Percentiles rank a stretch among this genome's conserved stretches.
These are phyloP conservation scores for Fukomys damarensis DNA, from an alignment of 2,113 vertebrate genomes.

Conservation along the genomic window DNA sequence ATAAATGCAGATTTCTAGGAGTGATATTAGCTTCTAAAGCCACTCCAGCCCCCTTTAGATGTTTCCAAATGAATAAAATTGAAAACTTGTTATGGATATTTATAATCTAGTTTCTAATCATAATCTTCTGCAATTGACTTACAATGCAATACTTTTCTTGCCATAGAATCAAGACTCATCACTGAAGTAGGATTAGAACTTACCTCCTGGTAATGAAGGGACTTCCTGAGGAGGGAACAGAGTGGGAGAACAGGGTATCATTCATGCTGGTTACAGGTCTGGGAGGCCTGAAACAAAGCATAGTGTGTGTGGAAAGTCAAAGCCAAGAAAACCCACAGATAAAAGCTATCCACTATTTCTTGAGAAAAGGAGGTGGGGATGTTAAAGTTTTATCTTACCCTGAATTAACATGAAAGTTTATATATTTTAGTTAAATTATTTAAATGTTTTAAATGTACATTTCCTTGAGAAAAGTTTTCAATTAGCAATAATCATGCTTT, in stretches of 20 bases:
- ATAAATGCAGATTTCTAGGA: slow-evolving; percentile 15
- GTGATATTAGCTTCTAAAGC: background rate
- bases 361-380: background rate
- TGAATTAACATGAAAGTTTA: background rate
- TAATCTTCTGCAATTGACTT: background rate
- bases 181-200: slow-evolving; percentile 81
- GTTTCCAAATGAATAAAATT: background rate
- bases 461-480: background rate
- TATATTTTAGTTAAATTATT: background rate
- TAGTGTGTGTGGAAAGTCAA: background rate
- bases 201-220: slow-evolving; percentile 98
- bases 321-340: background rate
- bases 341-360: background rate
- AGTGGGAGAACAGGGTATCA: slow-evolving; percentile 95
- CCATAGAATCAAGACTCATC: slow-evolving; percentile 38
- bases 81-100: background rate
- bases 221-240: slow-evolving; percentile 97
- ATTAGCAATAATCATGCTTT: background rate
- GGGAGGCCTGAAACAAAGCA: slow-evolving; percentile 91
- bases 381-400: background rate
- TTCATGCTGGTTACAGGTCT: slow-evolving; percentile 97
- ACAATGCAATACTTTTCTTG: background rate
- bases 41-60: background rate
- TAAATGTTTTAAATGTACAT: background rate
- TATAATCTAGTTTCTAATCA: slow-evolving; percentile 13